These are phyloP conservation scores for Raphicerus campestris DNA, from an alignment of 2,113 vertebrate species.

Conservation along the genomic window DNA sequence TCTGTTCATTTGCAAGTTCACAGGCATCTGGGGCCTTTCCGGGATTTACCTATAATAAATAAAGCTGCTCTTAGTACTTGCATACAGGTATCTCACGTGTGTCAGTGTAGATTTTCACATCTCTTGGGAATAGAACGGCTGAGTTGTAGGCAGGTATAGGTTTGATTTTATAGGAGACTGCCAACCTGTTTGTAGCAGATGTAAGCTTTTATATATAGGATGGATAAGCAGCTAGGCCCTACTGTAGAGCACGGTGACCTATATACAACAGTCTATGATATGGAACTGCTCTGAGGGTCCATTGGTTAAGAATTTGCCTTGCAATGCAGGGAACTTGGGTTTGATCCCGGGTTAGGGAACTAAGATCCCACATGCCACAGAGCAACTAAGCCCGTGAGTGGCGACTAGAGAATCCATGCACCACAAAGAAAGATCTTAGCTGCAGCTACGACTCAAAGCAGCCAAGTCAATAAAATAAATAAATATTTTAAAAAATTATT, in stretches of 20 bases:
- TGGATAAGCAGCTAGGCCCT: neutral
- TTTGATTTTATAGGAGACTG: neutral
- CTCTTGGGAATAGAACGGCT: neutral
- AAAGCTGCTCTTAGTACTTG: neutral
- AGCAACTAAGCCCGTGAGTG: neutral
- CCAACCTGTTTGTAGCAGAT: neutral
- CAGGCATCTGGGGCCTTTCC: neutral
- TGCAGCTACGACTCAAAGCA: neutral
- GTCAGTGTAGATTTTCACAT: neutral
- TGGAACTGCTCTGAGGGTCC: neutral
- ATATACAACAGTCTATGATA: neutral
- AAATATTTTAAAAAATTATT: neutral
- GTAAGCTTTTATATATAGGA: neutral
- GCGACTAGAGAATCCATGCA: neutral
- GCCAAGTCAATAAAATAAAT: neutral
- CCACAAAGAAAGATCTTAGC: neutral
- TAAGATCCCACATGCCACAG: neutral
- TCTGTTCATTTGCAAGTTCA: neutral
- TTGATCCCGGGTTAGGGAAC: neutral
- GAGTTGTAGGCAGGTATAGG: no score
- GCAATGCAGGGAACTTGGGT: neutral
- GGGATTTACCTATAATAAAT: neutral
- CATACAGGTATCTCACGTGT: no score
- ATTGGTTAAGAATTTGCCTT: neutral
- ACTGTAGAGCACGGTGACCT: neutral